Base-by-base conservation (phyloP, 1,140 invertebrate species). In the Drosophila pachea region DNA sequence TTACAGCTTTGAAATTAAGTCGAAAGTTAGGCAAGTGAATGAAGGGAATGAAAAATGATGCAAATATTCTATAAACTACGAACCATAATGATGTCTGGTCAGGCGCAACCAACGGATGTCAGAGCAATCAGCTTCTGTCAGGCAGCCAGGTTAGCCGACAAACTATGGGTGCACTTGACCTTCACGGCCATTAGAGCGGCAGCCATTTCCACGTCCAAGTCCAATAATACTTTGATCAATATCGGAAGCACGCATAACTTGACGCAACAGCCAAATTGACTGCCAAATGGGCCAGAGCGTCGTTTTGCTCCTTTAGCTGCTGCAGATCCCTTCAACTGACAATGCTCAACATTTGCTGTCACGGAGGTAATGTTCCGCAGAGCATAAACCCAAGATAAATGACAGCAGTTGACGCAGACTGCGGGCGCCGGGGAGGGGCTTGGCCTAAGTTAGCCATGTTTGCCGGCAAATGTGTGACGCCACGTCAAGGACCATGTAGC, bases 181-280 rank as follows among this genome's bases (percentile, higher is more conserved):
- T 63, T 71, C 71, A 22, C 22, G 22, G 22, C 22, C n/a, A n/a
- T n/a, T 22, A 22, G 22, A 22, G 22, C 22, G 1, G 22, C 22
- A 22, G 22, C 22, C 22, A 22, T 22, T 22, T 3, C 22, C 22
- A 22, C 22, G 3, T 1, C 22, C 22, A 22, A 60, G 61, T 64
- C 45, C 52, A 45, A 75, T 62, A 75, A 60, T 66, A 75, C 55
- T 73, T 77, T 53, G 59, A 79, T 81, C 76, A 55, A 76, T 81
- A 71, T 66, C 43, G 11, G 12, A 42, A 47, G 22, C 49, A 42
- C 12, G 55, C 67, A 79, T 76, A 76, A 79, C 79, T 64, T 73
- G 73, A 62, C 54, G 62, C 35, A 53, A 68, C 70, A 40, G 52
- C 47, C 47, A 48, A 66, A 60, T 50, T 55, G n/a, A 52, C 55